phyloP scores from a whole-genome alignment of 1,140 invertebrate species.

The Steinernema feltiae region DNA sequence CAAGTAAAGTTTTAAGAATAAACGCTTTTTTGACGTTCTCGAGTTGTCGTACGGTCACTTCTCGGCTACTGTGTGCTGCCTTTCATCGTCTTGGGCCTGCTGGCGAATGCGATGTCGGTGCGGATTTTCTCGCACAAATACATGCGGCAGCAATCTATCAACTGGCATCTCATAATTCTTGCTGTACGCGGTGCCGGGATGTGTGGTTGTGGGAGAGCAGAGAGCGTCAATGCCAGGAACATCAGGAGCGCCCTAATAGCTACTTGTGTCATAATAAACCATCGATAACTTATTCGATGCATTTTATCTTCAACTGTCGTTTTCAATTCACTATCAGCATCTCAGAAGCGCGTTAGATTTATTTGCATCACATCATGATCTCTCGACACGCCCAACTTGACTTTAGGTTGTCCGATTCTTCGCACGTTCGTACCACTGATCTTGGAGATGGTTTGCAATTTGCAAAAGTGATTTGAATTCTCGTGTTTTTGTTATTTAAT shows the following conservation, averaged over 20 bases:
- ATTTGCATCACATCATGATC: not conserved
- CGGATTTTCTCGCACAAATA: slow-evolving; percentile 44
- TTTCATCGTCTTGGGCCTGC: slow-evolving; percentile 45
- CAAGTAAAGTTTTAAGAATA: slow-evolving; percentile 9
- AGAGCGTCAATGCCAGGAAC: too few relatives aligned
- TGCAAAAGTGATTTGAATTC: not conserved
- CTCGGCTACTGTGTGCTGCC: too few relatives aligned
- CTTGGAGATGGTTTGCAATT: too few relatives aligned
- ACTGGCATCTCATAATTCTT: slow-evolving; percentile 51
- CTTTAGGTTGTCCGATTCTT: not conserved
- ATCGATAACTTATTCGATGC: not conserved
- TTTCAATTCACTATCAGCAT: too few relatives aligned
- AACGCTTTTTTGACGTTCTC: not conserved
- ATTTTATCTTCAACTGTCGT: too few relatives aligned
- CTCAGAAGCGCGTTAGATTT: not conserved
- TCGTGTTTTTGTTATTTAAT: not conserved
- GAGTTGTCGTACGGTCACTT: too few relatives aligned
- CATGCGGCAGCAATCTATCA: slow-evolving; percentile 43
- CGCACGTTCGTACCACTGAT: not conserved
- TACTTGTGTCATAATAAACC: not conserved
- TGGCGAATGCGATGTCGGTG: slow-evolving; percentile 47
- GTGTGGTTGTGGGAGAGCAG: too few relatives aligned
- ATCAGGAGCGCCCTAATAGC: too few relatives aligned
- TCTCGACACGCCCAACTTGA: not conserved
- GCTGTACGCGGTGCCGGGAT: slow-evolving; percentile 42